Base-by-base conservation (phyloP, 2,797 vertebrate genomes). In the Chrosomus eos region DNA sequence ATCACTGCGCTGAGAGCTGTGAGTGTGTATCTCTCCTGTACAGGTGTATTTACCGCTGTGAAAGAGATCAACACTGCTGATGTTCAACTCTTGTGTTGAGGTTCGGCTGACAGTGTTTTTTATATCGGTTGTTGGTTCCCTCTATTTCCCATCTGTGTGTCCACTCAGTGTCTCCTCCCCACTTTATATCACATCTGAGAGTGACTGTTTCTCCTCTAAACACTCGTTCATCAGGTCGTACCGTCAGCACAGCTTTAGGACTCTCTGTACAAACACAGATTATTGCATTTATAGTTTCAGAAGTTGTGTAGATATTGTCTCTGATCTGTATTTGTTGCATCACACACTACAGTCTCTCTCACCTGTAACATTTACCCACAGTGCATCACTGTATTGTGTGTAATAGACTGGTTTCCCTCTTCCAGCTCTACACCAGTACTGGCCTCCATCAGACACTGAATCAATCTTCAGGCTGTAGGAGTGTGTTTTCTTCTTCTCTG, bases 361-460 rank as follows among this genome's bases (percentile, higher is more conserved):
- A 66, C 62, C 62, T 66, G 62, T 66, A 66, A 33, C 62, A 66
- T 33, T 66, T 28, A 66, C 28, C 31, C 14, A 31, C 62, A 66
- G 62, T 66, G 28, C 28, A 66, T 66, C 62, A 66, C 62, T 66
- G 62, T 66, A 33, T 18, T 66, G 11, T 60, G 58, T 60, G 58
- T 60, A 26, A 60, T 60, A 60, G n/a, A 60, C 58, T 60, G 88
- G 87, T 21, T 76, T 51, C 53, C 87, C 88, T 77, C 85, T 81
- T 14, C 88, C 88, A 80, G 88, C 88, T 81, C 88, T 80, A 58
- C 88, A 89, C 85, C 85, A 73, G 86, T 88, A 89, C 55, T 66
- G 68, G 21, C 87, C 88, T 76, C 58, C 84, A 85, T 85, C 84
- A 85, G 84, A 77, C 33, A 18, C 31, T 53, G 58, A 60, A 1